Evolutionary conservation across 2,888 invertebrate genomes (phyloP), one percentile per base, ranked within the genome.

Genomic region (Orthonevra nobilis): DNA sequence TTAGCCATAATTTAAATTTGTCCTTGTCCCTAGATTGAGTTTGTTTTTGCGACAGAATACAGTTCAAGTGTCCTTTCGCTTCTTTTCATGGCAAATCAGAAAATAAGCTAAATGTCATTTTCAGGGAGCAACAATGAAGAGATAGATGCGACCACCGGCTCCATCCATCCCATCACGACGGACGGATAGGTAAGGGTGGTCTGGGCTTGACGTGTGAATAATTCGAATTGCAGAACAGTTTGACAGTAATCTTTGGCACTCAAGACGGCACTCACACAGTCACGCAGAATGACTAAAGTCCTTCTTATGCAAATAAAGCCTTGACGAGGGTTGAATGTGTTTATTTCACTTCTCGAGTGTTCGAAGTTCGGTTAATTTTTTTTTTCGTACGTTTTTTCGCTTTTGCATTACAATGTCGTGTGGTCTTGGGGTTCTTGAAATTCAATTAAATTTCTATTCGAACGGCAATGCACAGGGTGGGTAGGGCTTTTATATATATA

Each of bases 241-340:
- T 79, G 79, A 79, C 79, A 79, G 79, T 72, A 79, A 79, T 79
- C 79, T 73, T 79, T 79, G 79, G 28, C 79, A 79, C 79, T 72
- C 79, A 79, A 79, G 79, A 79, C 61, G 79, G 30, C 70, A 64
- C 69, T 69, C 28, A 23, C 23, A 23, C 3, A 4, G 46, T 38
- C 38, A 68, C 72, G 54, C 48, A 73, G 60, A 73, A 60, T 66
- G 60, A 79, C 72, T 72, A 73, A 61, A 79, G 73, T 73, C 48
- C 77, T 64, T 66, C 73, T 79, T 73, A 79, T 79, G 79, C 79
- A 79, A 79, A 79, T 79, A 72, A 73, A 61, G 48, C 66, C 79
- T 58, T 77, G 77, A 79, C 72, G 72, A 79, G 79, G 72, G 66
- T 72, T 72, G 72, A 72, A 79, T 79, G 79, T 72, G 66, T 79